Conservation (phyloP, 2,113 vertebrate genomes). For the Myrmecobius fasciatus region DNA sequence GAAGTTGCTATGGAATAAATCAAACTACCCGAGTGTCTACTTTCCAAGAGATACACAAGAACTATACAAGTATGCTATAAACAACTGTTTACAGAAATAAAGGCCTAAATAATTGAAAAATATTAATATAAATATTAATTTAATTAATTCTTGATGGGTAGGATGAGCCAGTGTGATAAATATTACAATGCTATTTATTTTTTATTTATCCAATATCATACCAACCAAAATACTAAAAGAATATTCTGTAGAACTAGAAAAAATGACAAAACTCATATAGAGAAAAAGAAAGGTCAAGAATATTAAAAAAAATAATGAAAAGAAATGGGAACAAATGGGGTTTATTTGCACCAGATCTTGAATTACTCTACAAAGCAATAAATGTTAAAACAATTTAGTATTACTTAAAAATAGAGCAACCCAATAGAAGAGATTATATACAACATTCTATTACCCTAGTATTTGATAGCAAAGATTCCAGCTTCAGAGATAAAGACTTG, state of each 20-base stretch:
- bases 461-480: too few species aligned
- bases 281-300: neutral
- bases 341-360: neutral
- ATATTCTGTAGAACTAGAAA: too few species aligned
- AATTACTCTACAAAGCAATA: neutral
- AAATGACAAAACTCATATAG: too few species aligned
- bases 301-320: neutral
- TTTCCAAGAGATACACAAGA: neutral
- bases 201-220: too few species aligned
- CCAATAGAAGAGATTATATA: neutral
- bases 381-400: neutral
- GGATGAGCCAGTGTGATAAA: too few species aligned
- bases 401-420: neutral
- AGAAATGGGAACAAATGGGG: neutral
- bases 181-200: too few species aligned
- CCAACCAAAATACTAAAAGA: too few species aligned
- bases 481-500: neutral
- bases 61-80: too few species aligned
- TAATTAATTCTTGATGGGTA: too few species aligned
- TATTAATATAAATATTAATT: too few species aligned
- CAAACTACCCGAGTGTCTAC: neutral
- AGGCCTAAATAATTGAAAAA: neutral
- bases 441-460: neutral
- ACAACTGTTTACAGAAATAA: too few species aligned
- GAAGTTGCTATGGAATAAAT: neutral